Percentiles rank a stretch among this genome's conserved stretches.
Evolutionary conservation across 2,113 vertebrate species (phyloP).

Genomic region (Cebus imitator): DNA sequence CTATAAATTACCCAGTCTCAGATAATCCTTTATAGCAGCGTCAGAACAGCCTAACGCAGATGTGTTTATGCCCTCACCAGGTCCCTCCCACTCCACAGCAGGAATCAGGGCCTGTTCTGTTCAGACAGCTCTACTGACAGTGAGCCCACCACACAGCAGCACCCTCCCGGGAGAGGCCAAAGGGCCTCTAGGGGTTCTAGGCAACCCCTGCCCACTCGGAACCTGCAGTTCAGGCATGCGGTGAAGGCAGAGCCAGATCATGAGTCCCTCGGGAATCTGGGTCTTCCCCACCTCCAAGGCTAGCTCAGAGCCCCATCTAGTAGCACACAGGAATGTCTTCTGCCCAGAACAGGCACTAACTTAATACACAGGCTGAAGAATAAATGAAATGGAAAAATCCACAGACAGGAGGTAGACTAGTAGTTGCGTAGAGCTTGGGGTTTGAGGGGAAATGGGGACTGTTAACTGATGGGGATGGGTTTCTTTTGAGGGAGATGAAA

Average conservation of each 20-base stretch:
- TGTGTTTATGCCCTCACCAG: no score
- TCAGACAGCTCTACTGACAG: background rate
- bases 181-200: background rate
- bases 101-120: fast-evolving
- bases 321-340: background rate
- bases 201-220: background rate
- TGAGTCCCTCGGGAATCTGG: background rate
- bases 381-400: background rate
- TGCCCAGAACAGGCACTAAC: background rate
- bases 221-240: background rate
- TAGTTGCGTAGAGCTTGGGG: background rate
- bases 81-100: background rate
- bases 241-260: fast-evolving
- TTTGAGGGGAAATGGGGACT: background rate
- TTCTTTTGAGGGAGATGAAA: background rate
- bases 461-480: background rate
- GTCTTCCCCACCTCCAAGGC: no score
- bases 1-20: no score
- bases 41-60: no score
- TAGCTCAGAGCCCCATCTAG: background rate
- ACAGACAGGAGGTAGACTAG: background rate
- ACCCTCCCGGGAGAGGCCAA: fast-evolving
- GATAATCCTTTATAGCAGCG: no score
- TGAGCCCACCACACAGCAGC: no score
- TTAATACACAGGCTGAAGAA: background rate